Base-by-base conservation (phyloP, 2,797 vertebrate species). In the Darevskia nairensis region DNA sequence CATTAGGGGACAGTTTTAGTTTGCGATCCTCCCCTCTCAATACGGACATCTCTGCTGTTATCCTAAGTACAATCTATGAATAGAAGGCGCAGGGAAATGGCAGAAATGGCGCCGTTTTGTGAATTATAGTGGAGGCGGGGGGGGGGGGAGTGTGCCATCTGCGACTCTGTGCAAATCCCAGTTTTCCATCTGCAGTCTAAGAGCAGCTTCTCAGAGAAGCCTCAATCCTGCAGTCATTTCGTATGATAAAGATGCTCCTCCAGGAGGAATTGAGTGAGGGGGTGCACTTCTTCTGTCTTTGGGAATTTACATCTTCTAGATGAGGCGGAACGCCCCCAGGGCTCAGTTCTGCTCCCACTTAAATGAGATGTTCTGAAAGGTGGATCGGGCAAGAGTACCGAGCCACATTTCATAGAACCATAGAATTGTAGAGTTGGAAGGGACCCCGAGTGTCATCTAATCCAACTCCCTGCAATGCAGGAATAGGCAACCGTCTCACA, bases 101-200 rank as follows among this genome's bases (percentile, higher is more conserved):
- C 91, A 83, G 92, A 96, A 97, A 97, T 95, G 92, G 93, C 94
- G 1, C 90, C 90, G 91, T 95, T 96, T 96, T 95, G 95, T 95
- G 94, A 96, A 95, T 96, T 96, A 95, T 92, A 95, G n/a, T 72
- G 71, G 35, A 95, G 91, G 25, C 19, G 59, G 39, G 10, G 25
- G 17, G 25, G 17, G 41, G 85, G 95, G 93, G 96, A 94, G 94
- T 94, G 95, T 91, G 94, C 96, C 97, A 97, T 97, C 97, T 97
- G 96, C 96, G 96, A 96, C 96, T 96, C 95, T 96, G 92, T 95
- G 92, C 82, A 68, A 82, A 89, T 95, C 93, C 93, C 91, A 90
- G 88, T 94, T 93, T 94, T 92, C 96, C 96, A 97, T 97, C 96
- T 97, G 97, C 93, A 95, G 92, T 93, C 0, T n/a, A 86, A 94